Evolutionary conservation across 2,113 vertebrate species (phyloP), one percentile per base, ranked within the genome.

Genomic region (Hirundichthys speculiger): DNA sequence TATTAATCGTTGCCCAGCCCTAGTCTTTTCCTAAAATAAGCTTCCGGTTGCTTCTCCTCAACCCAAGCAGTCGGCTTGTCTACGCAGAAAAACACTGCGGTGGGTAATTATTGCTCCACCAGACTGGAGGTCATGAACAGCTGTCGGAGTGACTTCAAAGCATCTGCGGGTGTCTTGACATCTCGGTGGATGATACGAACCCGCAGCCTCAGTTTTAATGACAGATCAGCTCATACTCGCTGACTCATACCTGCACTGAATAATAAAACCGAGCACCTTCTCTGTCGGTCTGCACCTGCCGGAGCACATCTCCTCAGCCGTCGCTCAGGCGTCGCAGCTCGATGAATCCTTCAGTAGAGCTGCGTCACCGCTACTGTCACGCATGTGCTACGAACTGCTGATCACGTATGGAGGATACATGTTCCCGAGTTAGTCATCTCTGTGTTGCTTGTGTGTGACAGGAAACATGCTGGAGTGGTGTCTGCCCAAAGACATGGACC

Each of bases 381-480:
- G 8, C 39, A 40, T 47, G 56, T 13, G 21, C 47, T 27, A 49
- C 42, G 24, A 42, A 22, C 9, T 9, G 16, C 58, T 47, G 2
- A 21, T 46, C 25, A 53, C 39, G 5, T 40, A 1, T 34, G 30
- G 7, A 34, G 7, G 1, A 27, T 27, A 27, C 6, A 27, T 27
- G 6, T 27, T 27, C 6, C 6, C 6, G 25, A 27, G 25, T 3
- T 27, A 43, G 0, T 54, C 53, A 34, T 42, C 42, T 21, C 45
- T 19, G 58, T 40, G 53, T 15, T 67, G 49, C 30, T 5, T 43
- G 20, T 25, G 16, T 65, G 47, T 52, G 0, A 82, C 55, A 98
- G 96, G 96, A 72, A 98, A 98, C 89, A 96, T 98, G 92, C 90
- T 98, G 42, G 96, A 98, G 77, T 98, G 96, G 96, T 98, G 96